A percentile compares a stretch with the other conserved stretches of the same genome.
Evolutionary conservation across 2,888 invertebrate species (phyloP).

Genomic region (Neuroscelio doddi): DNA sequence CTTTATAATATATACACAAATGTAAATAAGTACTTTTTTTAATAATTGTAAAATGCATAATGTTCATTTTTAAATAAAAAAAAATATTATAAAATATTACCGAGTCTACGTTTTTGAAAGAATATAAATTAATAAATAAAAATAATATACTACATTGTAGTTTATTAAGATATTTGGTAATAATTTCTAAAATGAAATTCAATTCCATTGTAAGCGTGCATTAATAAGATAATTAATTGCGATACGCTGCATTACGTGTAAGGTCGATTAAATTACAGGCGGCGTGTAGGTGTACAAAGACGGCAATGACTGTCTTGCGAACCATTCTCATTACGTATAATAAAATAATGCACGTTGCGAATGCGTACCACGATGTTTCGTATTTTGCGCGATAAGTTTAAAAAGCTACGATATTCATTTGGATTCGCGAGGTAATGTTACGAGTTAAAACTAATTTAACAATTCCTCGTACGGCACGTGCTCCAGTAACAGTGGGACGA

Average conservation of each 20-base stretch:
- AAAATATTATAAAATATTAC: too few species aligned
- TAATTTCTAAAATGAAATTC: neutral
- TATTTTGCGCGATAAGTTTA: slow-evolving; percentile 8
- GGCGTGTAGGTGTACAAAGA: neutral
- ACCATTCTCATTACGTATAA: neutral
- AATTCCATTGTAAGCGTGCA: too few species aligned
- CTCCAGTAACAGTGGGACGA: neutral
- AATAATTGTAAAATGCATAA: too few species aligned
- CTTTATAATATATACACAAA: too few species aligned
- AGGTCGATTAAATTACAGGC: slow-evolving; percentile 6
- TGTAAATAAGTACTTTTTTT: too few species aligned
- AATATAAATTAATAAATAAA: too few species aligned
- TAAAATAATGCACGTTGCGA: slow-evolving; percentile 7
- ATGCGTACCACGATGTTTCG: slow-evolving; percentile 10
- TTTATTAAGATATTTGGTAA: too few species aligned
- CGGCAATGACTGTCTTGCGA: neutral
- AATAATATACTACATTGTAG: too few species aligned
- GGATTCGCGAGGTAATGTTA: slow-evolving; percentile 5
- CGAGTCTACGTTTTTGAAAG: too few species aligned
- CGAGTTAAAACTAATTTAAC: slow-evolving; percentile 8
- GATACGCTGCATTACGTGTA: neutral
- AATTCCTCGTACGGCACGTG: slow-evolving; percentile 2
- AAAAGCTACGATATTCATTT: slow-evolving; percentile 8
- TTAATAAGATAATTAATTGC: slow-evolving; percentile 3
- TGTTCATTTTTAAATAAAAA: too few species aligned